Evolutionary conservation across 2,797 vertebrate genomes (phyloP).

Genomic region (Adelosebastes latens): DNA sequence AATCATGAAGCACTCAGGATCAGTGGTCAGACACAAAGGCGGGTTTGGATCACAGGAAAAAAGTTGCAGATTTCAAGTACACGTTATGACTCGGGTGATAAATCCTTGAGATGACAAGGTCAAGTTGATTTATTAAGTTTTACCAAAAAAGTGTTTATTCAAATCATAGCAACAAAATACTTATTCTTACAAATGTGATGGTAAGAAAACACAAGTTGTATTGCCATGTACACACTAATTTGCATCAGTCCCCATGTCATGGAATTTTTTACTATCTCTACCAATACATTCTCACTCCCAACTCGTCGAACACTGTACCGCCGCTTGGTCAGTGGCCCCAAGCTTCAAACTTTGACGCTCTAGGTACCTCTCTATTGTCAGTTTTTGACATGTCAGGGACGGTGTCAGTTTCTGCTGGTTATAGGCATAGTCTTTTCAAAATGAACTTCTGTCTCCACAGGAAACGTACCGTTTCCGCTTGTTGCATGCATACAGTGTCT

Average conservation of each 20-base stretch:
- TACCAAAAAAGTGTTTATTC: neutral
- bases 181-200: neutral
- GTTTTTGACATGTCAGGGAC: neutral
- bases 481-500: neutral
- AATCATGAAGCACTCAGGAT: constrained; percentile 39
- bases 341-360: neutral
- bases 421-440: neutral
- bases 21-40: constrained; percentile 23
- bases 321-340: neutral
- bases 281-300: neutral
- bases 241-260: neutral
- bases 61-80: neutral
- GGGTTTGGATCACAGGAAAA: neutral
- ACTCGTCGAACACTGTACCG: too few species aligned
- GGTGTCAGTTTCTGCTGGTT: neutral
- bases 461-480: neutral
- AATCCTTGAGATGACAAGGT: neutral
- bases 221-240: neutral
- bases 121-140: neutral
- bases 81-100: neutral
- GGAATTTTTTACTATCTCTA: neutral
- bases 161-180: neutral
- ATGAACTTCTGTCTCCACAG: neutral
- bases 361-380: neutral
- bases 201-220: neutral